Percentiles rank a stretch among this genome's conserved stretches.
Conservation (phyloP, 2,113 vertebrate species). For the Poecilia latipinna region DNA sequence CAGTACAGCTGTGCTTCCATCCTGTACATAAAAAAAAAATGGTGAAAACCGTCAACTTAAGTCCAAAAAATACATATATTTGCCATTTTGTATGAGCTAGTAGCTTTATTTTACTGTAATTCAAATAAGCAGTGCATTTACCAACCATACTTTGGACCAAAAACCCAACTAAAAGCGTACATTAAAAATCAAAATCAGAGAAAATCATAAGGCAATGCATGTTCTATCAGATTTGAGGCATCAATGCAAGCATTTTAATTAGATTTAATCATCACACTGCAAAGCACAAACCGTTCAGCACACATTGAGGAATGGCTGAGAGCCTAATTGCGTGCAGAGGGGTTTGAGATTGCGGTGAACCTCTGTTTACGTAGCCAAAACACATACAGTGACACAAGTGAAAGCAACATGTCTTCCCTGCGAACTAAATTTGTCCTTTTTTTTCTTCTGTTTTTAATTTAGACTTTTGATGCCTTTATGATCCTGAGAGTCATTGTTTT, state of each 20-base stretch:
- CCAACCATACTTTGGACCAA: neutral
- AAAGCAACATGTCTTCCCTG: neutral
- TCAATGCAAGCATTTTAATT: neutral
- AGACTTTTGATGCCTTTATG: constrained; percentile 28
- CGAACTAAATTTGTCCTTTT: neutral
- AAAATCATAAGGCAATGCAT: neutral
- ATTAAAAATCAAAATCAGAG: neutral
- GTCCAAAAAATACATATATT: neutral
- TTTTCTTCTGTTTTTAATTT: neutral
- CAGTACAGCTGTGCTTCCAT: neutral
- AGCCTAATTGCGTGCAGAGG: neutral
- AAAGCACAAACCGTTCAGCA: neutral
- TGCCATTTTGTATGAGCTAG: neutral
- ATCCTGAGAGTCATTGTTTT: constrained; percentile 44
- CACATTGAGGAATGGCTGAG: neutral
- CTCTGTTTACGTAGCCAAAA: neutral
- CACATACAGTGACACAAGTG: neutral
- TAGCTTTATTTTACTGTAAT: neutral
- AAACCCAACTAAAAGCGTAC: too few relatives aligned
- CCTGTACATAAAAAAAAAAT: neutral
- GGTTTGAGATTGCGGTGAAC: neutral
- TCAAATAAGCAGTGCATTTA: neutral
- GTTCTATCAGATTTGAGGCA: neutral
- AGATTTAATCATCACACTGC: neutral
- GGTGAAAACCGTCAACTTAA: neutral